Evolutionary conservation across 23 tunicate species (phyloP).

Genomic region (Styela clava): DNA sequence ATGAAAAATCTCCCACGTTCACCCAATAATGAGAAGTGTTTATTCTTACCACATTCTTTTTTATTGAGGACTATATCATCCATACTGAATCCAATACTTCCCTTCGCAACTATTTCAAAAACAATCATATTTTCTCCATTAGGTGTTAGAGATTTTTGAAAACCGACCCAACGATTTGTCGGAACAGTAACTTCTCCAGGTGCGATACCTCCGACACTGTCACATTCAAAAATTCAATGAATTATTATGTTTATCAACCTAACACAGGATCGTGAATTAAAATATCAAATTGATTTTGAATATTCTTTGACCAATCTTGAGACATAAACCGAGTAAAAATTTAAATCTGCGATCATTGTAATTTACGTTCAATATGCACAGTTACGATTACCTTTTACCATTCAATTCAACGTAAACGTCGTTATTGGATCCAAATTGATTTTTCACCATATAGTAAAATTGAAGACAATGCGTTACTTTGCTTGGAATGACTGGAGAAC

Average conservation of each 20-base stretch:
- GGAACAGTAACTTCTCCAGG: neutral
- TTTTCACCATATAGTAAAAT: neutral
- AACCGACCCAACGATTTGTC: conserved; percentile 12
- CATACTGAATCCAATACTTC: neutral
- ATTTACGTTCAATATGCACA: too few species aligned
- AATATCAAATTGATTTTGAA: too few species aligned
- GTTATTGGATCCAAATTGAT: neutral
- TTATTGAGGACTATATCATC: conserved; percentile 1
- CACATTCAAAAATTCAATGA: too few species aligned
- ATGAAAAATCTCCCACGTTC: too few species aligned
- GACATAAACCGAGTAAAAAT: too few species aligned
- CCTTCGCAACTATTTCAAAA: conserved; percentile 12
- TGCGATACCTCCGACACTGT: neutral
- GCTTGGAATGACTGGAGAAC: conserved; percentile 11
- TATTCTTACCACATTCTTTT: conserved; percentile 17
- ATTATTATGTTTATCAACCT: too few species aligned
- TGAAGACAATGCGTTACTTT: neutral
- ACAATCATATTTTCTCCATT: neutral
- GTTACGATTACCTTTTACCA: conserved; percentile 13
- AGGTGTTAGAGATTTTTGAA: neutral
- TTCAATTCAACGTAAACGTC: neutral
- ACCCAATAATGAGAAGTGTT: too few species aligned
- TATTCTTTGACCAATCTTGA: too few species aligned
- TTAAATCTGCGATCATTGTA: too few species aligned
- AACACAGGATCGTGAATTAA: too few species aligned